These are phyloP conservation scores for Muscina levida DNA, from an alignment of 2,888 invertebrate genomes.

Conservation along the genomic window DNA sequence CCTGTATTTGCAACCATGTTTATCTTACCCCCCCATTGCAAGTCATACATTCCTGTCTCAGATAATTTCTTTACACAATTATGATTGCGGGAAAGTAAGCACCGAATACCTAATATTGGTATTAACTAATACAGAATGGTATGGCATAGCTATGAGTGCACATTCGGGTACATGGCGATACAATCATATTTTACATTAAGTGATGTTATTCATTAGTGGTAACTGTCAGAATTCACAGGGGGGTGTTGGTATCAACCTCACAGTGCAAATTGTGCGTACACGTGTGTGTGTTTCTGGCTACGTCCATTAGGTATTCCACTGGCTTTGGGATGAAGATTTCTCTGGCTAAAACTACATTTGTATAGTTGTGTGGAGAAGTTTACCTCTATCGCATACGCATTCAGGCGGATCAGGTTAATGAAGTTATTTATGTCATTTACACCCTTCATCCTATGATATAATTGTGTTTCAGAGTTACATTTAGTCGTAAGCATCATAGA, in stretches of 20 bases:
- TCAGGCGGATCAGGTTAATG: conserved; percentile 35
- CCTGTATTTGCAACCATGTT: too few species aligned
- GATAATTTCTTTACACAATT: conserved; percentile 1
- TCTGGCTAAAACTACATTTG: background rate
- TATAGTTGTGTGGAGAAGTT: background rate
- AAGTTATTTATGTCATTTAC: conserved; percentile 56
- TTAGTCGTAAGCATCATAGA: too few species aligned
- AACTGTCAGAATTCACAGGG: conserved; percentile 29
- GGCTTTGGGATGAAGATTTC: background rate
- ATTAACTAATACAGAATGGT: background rate
- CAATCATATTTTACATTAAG: conserved; percentile 35
- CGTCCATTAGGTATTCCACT: background rate
- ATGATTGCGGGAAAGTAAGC: background rate
- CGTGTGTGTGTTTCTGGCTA: background rate
- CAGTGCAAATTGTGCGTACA: background rate
- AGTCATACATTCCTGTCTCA: too few species aligned
- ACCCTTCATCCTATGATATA: conserved; percentile 4
- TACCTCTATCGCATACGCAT: background rate
- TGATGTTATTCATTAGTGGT: conserved; percentile 52
- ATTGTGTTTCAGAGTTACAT: too few species aligned
- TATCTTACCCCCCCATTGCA: too few species aligned
- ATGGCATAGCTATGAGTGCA: background rate
- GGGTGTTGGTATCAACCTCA: background rate
- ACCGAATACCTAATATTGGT: background rate
- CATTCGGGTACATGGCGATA: too few species aligned